Conservation (phyloP, 2,113 vertebrate species). For the Lepisosteus osseus region DNA sequence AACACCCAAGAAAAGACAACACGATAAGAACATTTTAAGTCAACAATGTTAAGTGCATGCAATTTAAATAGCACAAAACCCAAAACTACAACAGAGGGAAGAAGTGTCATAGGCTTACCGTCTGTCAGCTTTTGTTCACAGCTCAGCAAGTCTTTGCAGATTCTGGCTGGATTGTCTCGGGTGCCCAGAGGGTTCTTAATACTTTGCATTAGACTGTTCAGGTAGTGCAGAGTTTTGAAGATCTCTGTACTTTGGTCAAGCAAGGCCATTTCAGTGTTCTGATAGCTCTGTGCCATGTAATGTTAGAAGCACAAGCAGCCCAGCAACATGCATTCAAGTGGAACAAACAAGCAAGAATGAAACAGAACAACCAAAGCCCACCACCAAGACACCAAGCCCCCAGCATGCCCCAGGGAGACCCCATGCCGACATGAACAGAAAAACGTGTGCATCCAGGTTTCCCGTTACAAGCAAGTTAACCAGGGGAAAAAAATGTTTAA, state of each 20-base stretch:
- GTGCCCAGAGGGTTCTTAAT: constrained; percentile 90
- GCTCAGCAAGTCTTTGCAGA: constrained; percentile 90
- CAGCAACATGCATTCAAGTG: not conserved
- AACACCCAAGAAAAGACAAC: constrained; percentile 12
- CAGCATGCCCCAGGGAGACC: too few relatives aligned
- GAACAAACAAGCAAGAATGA: not conserved
- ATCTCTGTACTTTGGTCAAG: constrained; percentile 81
- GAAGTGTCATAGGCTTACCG: constrained; percentile 64
- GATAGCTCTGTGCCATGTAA: constrained; percentile 75
- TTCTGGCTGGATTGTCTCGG: constrained; percentile 85
- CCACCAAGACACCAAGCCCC: not conserved
- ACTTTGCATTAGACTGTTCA: constrained; percentile 82
- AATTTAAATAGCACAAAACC: not conserved
- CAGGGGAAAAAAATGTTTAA: not conserved
- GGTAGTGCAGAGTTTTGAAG: constrained; percentile 85
- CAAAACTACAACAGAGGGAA: constrained; percentile 29
- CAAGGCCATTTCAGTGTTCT: constrained; percentile 80
- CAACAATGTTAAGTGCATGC: not conserved
- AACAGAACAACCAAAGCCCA: not conserved
- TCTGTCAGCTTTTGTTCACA: constrained; percentile 80
- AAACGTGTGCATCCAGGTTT: not conserved
- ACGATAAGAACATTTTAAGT: not conserved
- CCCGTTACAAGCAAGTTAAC: not conserved
- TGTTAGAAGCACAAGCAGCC: constrained; percentile 30
- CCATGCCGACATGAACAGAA: not conserved